Evolutionary conservation across 2,888 invertebrate genomes (phyloP).

Genomic region (Sinopyrophorus schimmeli): DNA sequence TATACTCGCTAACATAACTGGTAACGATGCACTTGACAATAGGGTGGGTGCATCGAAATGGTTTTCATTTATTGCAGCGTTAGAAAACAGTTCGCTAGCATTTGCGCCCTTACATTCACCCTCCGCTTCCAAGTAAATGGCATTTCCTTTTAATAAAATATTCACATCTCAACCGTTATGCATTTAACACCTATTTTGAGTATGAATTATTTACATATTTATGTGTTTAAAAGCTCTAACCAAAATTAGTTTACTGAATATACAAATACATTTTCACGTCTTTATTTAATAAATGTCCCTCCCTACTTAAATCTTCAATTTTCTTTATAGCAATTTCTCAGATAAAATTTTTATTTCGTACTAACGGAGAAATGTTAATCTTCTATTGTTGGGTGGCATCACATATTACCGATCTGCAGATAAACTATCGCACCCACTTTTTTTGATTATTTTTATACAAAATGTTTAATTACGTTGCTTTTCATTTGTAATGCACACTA

Average conservation of each 20-base stretch:
- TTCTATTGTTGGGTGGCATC: no score
- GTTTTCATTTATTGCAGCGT: slow-evolving; percentile 31
- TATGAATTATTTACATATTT: slow-evolving; percentile 22
- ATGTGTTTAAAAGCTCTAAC: slow-evolving; percentile 4
- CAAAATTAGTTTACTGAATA: slow-evolving; percentile 11
- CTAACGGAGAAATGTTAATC: no score
- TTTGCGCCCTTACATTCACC: slow-evolving; percentile 26
- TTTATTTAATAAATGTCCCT: no score
- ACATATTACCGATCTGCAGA: no score
- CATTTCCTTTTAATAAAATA: slow-evolving; percentile 30
- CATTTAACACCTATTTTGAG: slow-evolving; percentile 25
- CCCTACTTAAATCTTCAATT: no score
- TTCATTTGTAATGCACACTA: no score
- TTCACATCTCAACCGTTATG: slow-evolving; percentile 24
- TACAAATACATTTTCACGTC: no score
- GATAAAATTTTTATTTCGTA: no score
- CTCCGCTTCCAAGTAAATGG: slow-evolving; percentile 25
- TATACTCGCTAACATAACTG: slow-evolving; percentile 19
- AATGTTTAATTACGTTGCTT: no score
- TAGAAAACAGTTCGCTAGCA: slow-evolving; percentile 26
- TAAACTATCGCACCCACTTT: no score
- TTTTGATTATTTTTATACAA: no score
- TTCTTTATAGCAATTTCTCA: no score
- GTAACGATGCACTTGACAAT: slow-evolving; percentile 29
- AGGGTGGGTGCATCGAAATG: slow-evolving; percentile 31